Evolutionary conservation across 2,888 invertebrate genomes (phyloP).

Genomic region (Synergus umbraculus): DNA sequence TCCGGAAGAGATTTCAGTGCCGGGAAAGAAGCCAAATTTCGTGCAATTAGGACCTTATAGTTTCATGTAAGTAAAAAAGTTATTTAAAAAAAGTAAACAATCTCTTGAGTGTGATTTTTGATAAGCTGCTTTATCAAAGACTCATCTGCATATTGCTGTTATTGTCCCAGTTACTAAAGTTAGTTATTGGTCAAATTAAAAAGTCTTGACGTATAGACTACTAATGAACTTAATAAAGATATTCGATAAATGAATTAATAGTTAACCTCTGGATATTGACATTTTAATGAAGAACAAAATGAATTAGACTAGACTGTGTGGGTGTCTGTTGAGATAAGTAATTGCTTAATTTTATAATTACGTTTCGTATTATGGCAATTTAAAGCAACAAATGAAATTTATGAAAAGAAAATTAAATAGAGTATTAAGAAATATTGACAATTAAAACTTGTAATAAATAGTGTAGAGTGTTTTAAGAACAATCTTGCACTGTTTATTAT

Average conservation of each 20-base stretch:
- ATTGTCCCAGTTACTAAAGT: neutral
- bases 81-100: no score
- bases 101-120: neutral
- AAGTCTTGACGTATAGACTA: constrained; percentile 6
- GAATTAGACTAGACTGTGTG: constrained; percentile 56
- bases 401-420: neutral
- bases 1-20: constrained; percentile 80
- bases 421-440: no score
- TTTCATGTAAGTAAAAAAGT: constrained; percentile 71
- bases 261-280: constrained; percentile 71
- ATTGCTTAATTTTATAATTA: constrained; percentile 67
- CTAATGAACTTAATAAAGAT: constrained; percentile 57
- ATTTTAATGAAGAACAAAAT: constrained; percentile 68
- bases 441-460: no score
- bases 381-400: neutral
- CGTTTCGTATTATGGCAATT: no score
- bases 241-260: constrained; percentile 55
- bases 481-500: no score
- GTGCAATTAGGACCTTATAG: constrained; percentile 76
- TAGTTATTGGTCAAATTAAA: neutral
- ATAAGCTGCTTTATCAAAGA: neutral
- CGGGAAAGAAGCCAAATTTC: constrained; percentile 81
- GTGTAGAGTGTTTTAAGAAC: no score
- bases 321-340: constrained; percentile 61
- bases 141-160: constrained; percentile 1